Conservation (phyloP, 2,888 invertebrate genomes). For the Lepidochrysops patricia region DNA sequence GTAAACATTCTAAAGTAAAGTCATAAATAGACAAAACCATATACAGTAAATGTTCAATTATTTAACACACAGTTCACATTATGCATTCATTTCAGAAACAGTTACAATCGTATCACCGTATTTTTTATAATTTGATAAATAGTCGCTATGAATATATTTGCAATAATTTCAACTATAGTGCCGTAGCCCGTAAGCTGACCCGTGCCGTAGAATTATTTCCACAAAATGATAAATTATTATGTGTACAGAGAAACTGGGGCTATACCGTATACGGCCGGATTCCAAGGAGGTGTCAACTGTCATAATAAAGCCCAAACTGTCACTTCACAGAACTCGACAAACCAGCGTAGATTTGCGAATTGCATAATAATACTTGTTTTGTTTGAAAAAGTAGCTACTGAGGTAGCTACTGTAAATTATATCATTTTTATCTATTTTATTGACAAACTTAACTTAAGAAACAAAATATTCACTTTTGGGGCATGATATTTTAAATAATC, state of each 20-base stretch:
- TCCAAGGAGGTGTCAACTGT: not conserved
- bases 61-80: not conserved
- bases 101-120: not conserved
- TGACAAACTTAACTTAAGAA: no score
- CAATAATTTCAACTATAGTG: not conserved
- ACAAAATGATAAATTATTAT: constrained; percentile 1
- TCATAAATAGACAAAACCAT: not conserved
- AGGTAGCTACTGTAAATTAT: no score
- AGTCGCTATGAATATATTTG: not conserved
- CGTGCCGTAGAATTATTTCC: not conserved
- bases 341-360: not conserved
- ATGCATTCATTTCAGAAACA: not conserved
- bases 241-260: constrained; percentile 6
- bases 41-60: not conserved
- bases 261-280: not conserved
- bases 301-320: not conserved
- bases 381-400: no score
- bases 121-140: not conserved
- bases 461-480: no score
- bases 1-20: not conserved
- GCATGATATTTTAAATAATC: no score
- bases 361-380: not conserved
- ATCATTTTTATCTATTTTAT: no score
- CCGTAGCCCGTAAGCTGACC: not conserved
- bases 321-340: not conserved